phyloP scores from a whole-genome alignment of 35 echinoderm and acorn worm species.

The Ophioderma brevispina region DNA sequence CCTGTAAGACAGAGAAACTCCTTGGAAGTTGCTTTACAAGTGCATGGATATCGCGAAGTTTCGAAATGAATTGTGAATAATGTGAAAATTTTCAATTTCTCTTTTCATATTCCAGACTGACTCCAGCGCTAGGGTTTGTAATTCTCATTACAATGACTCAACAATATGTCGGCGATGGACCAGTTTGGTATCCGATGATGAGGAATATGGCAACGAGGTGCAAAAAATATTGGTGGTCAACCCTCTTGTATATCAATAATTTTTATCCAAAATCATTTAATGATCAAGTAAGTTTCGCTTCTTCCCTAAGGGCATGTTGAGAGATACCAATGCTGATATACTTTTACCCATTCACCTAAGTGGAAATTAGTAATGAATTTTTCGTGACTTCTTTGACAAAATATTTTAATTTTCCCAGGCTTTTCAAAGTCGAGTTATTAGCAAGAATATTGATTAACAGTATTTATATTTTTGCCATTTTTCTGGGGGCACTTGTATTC shows the following conservation, averaged over 20 bases:
- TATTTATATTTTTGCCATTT: too few relatives aligned
- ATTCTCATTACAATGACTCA: slow-evolving; percentile 67
- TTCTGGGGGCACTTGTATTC: too few relatives aligned
- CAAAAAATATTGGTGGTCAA: slow-evolving; percentile 88
- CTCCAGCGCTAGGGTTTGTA: slow-evolving; percentile 60
- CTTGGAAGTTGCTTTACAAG: background rate
- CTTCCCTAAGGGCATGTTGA: too few relatives aligned
- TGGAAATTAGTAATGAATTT: too few relatives aligned
- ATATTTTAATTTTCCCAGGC: too few relatives aligned
- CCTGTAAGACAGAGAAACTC: background rate
- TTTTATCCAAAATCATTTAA: slow-evolving; percentile 61
- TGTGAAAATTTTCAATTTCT: background rate
- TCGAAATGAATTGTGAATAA: background rate
- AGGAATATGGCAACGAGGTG: background rate
- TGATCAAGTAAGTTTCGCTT: slow-evolving; percentile 36
- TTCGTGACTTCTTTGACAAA: too few relatives aligned
- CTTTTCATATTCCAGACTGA: slow-evolving; percentile 55
- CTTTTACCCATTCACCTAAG: too few relatives aligned
- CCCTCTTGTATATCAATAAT: slow-evolving; percentile 92
- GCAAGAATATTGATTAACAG: too few relatives aligned
- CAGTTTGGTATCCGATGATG: slow-evolving; percentile 39
- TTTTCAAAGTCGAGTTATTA: too few relatives aligned
- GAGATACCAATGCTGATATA: too few relatives aligned
- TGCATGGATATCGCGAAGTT: background rate
- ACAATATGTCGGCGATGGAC: slow-evolving; percentile 76